Base-by-base conservation (phyloP, 2,888 invertebrate genomes). In the Callyntrura sp. region DNA sequence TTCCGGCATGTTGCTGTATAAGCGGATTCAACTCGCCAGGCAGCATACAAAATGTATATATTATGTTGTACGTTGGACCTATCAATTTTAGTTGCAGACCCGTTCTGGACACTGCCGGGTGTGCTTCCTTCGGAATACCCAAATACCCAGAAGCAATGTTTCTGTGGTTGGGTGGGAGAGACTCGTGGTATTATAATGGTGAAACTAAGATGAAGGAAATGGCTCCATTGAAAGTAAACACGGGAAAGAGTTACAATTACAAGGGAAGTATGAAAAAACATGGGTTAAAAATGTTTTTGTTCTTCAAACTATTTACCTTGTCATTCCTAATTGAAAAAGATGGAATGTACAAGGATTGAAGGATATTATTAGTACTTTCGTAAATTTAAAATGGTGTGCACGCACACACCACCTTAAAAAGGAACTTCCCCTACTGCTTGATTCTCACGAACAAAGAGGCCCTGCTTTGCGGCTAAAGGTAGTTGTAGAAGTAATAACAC, bases 271-370 rank as follows among this genome's bases (percentile, higher is more conserved):
- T n/a, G 60, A 81, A 43, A 17, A 81, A 45, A 35, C 9, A 57
- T 35, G 9, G 43, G 25, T 85, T 73, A 60, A 43, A 70, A 73
- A 43, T 57, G 57, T 57, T 73, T 76, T 76, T 76, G 25, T 76
- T 51, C 48, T 0, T 51, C 25, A 55, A 3, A 4, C 85, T 62
- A 90, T 90, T 88, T 87, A 90, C 85, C 68, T 55, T 90, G 90
- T 90, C 88, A 85, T 20, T 43, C 8, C 62, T 90, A 90, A 90
- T 90, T 88, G 79, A 90, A 90, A 90, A 84, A 73, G 85, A 90
- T 90, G 90, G 62, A 88, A 65, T 55, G 51, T 78, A 55, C 65
- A 43, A 65, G 68, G 79, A 79, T 79, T 43, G 28, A 55, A 20
- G 20, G 28, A 60, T 60, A 57, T 35, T 60, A 57, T 35, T 85